phyloP scores from a whole-genome alignment of 2,888 invertebrate species.

The Sipha maydis region DNA sequence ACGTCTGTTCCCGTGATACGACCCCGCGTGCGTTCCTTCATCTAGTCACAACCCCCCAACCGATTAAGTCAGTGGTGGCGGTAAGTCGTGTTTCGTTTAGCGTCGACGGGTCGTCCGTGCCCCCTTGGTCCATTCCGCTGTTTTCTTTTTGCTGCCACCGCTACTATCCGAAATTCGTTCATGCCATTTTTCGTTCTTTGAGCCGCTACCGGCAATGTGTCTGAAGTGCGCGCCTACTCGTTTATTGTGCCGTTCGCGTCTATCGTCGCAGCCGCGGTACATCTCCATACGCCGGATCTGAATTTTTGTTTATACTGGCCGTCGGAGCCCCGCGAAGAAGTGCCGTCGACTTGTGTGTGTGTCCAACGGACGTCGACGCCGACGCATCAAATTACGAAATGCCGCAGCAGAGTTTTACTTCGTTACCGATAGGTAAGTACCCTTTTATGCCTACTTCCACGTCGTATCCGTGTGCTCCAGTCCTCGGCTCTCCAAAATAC shows the following conservation, averaged over 20 bases:
- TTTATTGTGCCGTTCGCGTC: neutral
- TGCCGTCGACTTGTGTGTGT: neutral
- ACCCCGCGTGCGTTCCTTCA: constrained; percentile 46
- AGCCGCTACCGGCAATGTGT: neutral
- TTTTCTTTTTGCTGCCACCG: neutral
- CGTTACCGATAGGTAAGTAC: too few relatives aligned
- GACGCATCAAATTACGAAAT: too few relatives aligned
- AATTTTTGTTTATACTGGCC: neutral
- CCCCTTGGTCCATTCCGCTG: neutral
- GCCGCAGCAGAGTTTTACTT: too few relatives aligned
- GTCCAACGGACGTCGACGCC: too few relatives aligned
- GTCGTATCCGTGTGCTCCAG: neutral
- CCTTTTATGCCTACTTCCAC: too few relatives aligned
- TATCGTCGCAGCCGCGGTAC: neutral
- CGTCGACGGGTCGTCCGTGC: constrained; percentile 53
- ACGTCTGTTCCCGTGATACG: constrained; percentile 42
- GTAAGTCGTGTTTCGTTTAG: constrained; percentile 49
- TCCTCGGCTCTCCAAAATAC: neutral
- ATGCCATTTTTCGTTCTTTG: neutral
- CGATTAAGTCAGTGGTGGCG: neutral
- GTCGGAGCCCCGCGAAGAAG: neutral
- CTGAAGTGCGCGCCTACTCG: neutral
- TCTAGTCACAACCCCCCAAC: neutral
- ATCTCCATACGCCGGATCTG: neutral
- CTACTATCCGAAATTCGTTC: neutral